Evolutionary conservation across 2,113 vertebrate genomes (phyloP).

Genomic region (Pelecanus crispus): DNA sequence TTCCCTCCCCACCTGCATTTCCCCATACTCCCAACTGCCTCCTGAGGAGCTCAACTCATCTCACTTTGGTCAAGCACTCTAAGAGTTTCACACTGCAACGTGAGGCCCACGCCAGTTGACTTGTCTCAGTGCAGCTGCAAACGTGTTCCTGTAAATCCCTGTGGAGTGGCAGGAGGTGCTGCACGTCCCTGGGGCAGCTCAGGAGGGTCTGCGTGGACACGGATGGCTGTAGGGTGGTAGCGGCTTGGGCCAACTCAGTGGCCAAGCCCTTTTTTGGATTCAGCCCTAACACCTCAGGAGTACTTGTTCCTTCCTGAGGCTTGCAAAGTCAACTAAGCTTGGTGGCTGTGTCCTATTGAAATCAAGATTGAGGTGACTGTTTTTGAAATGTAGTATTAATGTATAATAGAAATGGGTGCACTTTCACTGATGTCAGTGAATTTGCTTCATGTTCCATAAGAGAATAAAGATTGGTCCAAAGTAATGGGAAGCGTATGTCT

Average conservation of each 20-base stretch:
- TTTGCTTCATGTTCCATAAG: not conserved
- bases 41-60: not conserved
- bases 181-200: fast-evolving
- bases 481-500: slow-evolving; percentile 30
- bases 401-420: not conserved
- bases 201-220: fast-evolving
- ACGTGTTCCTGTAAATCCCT: not conserved
- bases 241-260: not conserved
- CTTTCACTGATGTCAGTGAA: not conserved
- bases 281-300: not conserved
- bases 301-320: not conserved
- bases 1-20: not conserved
- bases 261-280: not conserved
- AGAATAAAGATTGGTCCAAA: not conserved
- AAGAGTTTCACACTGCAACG: fast-evolving
- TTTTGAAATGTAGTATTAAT: not conserved
- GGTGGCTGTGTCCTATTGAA: not conserved
- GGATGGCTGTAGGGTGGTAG: not conserved
- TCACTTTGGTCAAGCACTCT: not conserved
- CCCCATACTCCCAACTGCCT: not conserved
- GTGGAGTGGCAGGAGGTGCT: not conserved
- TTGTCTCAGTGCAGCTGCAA: not conserved
- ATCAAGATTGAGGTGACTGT: not conserved
- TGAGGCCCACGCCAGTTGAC: fast-evolving
- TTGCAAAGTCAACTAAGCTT: not conserved